phyloP scores from a whole-genome alignment of 2,797 vertebrate species.

The Pteronotus mesoamericanus region DNA sequence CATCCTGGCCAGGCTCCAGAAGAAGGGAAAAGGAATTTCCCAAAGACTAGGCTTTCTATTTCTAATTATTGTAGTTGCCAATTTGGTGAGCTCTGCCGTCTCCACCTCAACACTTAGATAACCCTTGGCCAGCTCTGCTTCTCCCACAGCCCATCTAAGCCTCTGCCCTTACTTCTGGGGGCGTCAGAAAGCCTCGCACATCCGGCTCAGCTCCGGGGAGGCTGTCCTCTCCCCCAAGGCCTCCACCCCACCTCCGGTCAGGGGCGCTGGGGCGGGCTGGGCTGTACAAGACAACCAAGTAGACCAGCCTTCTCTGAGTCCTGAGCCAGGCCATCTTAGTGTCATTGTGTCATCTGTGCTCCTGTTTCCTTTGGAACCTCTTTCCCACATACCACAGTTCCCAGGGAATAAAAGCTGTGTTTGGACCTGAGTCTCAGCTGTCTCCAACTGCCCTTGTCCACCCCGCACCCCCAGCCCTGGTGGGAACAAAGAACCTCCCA shows the following conservation, averaged over 20 bases:
- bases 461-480: rapidly evolving
- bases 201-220: not conserved
- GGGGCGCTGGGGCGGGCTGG: not conserved
- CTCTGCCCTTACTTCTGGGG: not conserved
- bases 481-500: not conserved
- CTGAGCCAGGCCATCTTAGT: not conserved
- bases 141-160: not conserved
- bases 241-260: not conserved
- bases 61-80: not conserved
- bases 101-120: not conserved
- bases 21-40: not conserved
- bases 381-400: not conserved
- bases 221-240: not conserved
- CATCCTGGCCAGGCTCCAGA: not conserved
- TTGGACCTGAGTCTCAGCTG: not conserved
- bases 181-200: not conserved
- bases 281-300: not conserved
- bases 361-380: not conserved
- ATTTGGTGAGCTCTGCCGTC: not conserved
- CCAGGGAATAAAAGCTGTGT: not conserved
- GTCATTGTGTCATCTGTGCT: not conserved
- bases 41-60: not conserved
- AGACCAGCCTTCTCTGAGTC: not conserved
- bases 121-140: not conserved
- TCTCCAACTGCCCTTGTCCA: not conserved